These are phyloP conservation scores for Drosophila borealis DNA, from an alignment of 2,888 invertebrate genomes.

Conservation along the genomic window DNA sequence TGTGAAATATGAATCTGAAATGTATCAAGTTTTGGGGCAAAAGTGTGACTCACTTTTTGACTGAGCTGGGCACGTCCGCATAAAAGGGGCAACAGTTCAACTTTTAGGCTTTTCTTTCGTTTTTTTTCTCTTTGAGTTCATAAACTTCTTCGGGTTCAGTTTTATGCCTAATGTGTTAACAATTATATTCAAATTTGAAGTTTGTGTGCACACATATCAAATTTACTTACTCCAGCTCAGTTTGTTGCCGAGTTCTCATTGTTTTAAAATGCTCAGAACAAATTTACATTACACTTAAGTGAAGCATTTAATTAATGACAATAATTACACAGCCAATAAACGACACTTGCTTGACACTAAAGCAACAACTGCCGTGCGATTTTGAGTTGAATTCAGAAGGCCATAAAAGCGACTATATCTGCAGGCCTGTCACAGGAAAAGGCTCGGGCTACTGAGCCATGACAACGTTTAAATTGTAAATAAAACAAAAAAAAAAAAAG, in stretches of 20 bases:
- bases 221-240: neutral
- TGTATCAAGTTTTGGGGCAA: neutral
- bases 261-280: neutral
- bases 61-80: no score
- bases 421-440: slow-evolving; percentile 3
- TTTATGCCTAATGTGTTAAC: no score
- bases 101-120: neutral
- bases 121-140: neutral
- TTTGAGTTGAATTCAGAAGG: slow-evolving; percentile 11
- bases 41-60: neutral
- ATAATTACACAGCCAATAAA: slow-evolving; percentile 50
- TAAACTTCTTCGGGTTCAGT: no score
- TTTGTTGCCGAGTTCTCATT: neutral
- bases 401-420: slow-evolving; percentile 22
- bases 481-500: slow-evolving; percentile 4
- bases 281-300: slow-evolving; percentile 14
- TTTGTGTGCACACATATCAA: neutral
- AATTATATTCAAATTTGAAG: no score
- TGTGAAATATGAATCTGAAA: slow-evolving; percentile 1
- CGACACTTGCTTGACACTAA: slow-evolving; percentile 33
- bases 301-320: slow-evolving; percentile 62
- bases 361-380: slow-evolving; percentile 16
- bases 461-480: slow-evolving; percentile 44
- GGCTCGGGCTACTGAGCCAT: slow-evolving; percentile 7
- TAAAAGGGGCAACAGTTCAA: neutral